Evolutionary conservation across 2,888 invertebrate genomes (phyloP).

Genomic region (Lasioglossum malachurum): DNA sequence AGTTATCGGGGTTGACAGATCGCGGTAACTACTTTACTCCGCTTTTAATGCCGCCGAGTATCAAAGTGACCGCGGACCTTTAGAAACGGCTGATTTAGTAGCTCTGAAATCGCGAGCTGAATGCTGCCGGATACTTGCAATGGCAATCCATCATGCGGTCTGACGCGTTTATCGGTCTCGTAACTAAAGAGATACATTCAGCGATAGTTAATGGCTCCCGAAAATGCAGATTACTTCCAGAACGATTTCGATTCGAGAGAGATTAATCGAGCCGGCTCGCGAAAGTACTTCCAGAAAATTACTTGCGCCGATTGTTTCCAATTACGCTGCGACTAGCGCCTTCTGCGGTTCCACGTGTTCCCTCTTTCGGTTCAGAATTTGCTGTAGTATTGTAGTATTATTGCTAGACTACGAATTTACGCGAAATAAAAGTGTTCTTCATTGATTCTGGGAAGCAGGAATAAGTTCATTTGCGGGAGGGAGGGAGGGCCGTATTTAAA

Average conservation of each 20-base stretch:
- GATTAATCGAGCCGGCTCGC: background rate
- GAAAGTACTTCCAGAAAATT: background rate
- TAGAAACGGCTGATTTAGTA: constrained; percentile 52
- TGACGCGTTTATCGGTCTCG: constrained; percentile 44
- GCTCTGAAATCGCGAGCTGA: constrained; percentile 51
- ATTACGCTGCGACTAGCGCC: background rate
- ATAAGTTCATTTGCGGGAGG: too few species aligned
- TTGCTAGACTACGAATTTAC: too few species aligned
- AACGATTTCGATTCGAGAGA: background rate
- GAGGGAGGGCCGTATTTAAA: too few species aligned
- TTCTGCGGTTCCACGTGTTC: background rate
- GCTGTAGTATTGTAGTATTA: background rate
- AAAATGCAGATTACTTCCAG: constrained; percentile 19
- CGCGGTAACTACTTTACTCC: constrained; percentile 31
- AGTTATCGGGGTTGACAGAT: constrained; percentile 49
- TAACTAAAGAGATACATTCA: constrained; percentile 25
- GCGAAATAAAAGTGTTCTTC: too few species aligned
- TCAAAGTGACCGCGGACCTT: constrained; percentile 32
- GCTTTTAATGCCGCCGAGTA: constrained; percentile 30
- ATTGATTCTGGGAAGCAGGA: too few species aligned
- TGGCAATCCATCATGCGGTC: constrained; percentile 57
- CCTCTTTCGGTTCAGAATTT: background rate
- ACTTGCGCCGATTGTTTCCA: background rate
- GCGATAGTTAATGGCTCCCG: constrained; percentile 7
- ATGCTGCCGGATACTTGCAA: constrained; percentile 9